Base-by-base conservation (phyloP, 2,113 vertebrate genomes). In the Eurystomus gularis region DNA sequence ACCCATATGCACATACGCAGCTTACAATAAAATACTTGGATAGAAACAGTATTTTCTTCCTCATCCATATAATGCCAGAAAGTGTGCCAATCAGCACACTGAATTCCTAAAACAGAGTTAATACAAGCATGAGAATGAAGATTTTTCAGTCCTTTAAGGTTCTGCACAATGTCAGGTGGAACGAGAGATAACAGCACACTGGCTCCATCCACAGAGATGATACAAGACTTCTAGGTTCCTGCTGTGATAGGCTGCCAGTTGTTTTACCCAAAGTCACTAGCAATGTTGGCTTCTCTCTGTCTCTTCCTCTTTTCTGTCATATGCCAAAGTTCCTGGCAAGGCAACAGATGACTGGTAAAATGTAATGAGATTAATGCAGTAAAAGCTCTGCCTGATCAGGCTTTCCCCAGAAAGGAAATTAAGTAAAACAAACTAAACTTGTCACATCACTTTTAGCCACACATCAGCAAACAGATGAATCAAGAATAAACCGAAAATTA, bases 401-500 rank as follows among this genome's bases (percentile, higher is more conserved):
- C 25, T 86, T 76, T 70, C 35, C 28, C 18, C 7, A 4, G 80
- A 60, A 25, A 80, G 15, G 28, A 94, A 87, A 75, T 49, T 18
- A 70, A 72, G 13, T 79, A 76, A 82, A 82, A 62, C 14, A 58
- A 55, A 28, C 40, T 20, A 60, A 6, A 40, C 9, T 75, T 85
- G 4, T 48, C 19, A 51, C 21, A 49, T n/a, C 16, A 65, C 23
- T 86, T 80, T 72, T 65, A 86, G 17, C 31, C 51, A 66, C 16
- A 39, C 2, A 33, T 20, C 29, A 82, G 52, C 26, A 95, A 88
- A 79, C 28, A 83, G 49, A 55, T n/a, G 15, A 86, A 52, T 21
- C 31, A 60, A 89, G 29, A 86, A 86, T 9, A 91, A 75, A 84
- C 13, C 35, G 18, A 84, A 92, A 94, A 86, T 28, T 13, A 82